A percentile compares a stretch with the other conserved stretches of the same genome.
Evolutionary conservation across 2,797 vertebrate species (phyloP).

Genomic region (Neomorphus geoffroyi): DNA sequence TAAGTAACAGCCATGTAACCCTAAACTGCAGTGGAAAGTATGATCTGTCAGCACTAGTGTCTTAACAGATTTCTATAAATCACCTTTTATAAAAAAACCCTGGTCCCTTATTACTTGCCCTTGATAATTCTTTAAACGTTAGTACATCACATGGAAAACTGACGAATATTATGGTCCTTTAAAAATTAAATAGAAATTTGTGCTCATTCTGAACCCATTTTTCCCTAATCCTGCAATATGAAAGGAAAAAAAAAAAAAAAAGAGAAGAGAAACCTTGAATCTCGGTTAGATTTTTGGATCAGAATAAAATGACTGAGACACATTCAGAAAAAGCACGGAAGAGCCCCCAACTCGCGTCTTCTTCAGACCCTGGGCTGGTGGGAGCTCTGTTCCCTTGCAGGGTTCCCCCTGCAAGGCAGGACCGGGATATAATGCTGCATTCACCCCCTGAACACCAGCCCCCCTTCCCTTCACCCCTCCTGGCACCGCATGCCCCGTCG

Average conservation of each 20-base stretch:
- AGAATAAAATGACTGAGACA: background rate
- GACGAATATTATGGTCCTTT: background rate
- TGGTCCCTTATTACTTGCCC: background rate
- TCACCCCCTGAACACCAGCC: rapidly evolving
- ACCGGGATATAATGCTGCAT: rapidly evolving
- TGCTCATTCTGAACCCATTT: background rate
- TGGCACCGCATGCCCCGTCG: rapidly evolving
- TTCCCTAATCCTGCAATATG: background rate
- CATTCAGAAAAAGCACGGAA: background rate
- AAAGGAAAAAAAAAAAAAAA: background rate
- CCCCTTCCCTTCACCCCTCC: background rate
- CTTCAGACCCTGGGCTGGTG: rapidly evolving
- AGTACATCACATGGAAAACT: background rate
- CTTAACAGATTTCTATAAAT: background rate
- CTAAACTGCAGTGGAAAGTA: background rate
- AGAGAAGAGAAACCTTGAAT: background rate
- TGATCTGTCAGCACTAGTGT: background rate
- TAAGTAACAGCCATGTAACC: background rate
- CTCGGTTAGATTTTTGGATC: background rate
- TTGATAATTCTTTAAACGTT: background rate
- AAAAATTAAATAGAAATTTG: background rate
- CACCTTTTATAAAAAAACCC: background rate
- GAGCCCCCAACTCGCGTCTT: background rate
- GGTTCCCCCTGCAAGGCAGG: background rate
- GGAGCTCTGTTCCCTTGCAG: background rate